Percentiles rank a stretch among this genome's conserved stretches.
These are phyloP conservation scores for Rotaria macrura DNA, from an alignment of 2,888 invertebrate genomes.

Conservation along the genomic window DNA sequence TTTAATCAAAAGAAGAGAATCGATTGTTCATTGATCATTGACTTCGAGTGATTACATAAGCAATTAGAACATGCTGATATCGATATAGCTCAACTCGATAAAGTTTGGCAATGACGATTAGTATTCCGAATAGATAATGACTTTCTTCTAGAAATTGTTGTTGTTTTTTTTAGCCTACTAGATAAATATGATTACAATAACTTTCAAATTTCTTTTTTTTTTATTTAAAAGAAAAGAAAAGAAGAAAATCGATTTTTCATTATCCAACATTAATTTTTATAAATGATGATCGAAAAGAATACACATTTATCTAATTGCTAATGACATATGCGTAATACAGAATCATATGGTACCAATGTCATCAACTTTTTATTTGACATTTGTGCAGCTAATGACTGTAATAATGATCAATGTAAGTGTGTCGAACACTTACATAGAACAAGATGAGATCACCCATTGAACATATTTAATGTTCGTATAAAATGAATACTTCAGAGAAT, in stretches of 20 bases:
- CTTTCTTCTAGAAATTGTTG: slow-evolving; percentile 97
- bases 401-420: background rate
- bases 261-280: too few species aligned
- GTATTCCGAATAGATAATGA: slow-evolving; percentile 97
- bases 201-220: too few species aligned
- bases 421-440: background rate
- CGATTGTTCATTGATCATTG: slow-evolving; percentile 86
- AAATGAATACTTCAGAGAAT: background rate
- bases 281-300: background rate
- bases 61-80: slow-evolving; percentile 84
- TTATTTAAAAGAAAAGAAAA: slow-evolving; percentile 34
- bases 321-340: background rate
- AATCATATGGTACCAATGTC: background rate
- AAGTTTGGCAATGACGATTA: slow-evolving; percentile 93
- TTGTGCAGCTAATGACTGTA: background rate
- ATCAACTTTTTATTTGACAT: background rate
- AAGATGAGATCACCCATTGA: background rate
- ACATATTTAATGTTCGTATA: background rate
- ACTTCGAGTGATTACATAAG: slow-evolving; percentile 97
- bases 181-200: too few species aligned
- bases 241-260: too few species aligned
- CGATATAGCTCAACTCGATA: slow-evolving; percentile 95
- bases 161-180: too few species aligned
- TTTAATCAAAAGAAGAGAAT: slow-evolving; percentile 99
- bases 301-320: background rate